Conservation (phyloP, 2,888 invertebrate genomes). For the Monoplex corrugatus region DNA sequence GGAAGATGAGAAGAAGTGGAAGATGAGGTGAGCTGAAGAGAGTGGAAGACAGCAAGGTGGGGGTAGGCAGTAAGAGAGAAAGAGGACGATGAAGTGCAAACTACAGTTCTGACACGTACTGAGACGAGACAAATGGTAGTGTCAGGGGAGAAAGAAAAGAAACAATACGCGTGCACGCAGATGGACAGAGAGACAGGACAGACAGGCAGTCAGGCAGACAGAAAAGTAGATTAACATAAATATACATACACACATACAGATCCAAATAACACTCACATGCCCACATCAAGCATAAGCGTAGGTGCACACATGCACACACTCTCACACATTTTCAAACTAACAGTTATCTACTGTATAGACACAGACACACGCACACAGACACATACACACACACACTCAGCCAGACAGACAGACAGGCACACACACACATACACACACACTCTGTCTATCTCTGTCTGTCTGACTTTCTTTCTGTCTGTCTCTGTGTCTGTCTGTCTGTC, state of each 20-base stretch:
- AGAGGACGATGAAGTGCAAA: too few species aligned
- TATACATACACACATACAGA: neutral
- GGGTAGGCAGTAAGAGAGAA: too few species aligned
- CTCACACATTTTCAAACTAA: neutral
- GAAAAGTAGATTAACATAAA: neutral
- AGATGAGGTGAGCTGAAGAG: too few species aligned
- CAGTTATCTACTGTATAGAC: too few species aligned
- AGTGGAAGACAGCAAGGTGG: too few species aligned
- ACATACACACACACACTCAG: neutral
- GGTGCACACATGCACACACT: neutral
- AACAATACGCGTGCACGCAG: neutral
- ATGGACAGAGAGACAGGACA: neutral
- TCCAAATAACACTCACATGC: neutral
- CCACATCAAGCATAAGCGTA: constrained; percentile 17
- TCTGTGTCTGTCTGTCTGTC: too few species aligned
- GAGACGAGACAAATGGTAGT: too few species aligned
- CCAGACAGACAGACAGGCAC: neutral
- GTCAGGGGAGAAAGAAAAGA: too few species aligned
- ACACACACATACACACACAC: neutral
- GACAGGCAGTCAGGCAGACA: neutral
- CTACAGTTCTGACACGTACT: too few species aligned
- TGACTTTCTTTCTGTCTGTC: too few species aligned
- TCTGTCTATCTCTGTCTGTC: too few species aligned
- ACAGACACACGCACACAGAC: neutral
- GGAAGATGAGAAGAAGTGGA: too few species aligned